These are phyloP conservation scores for Drosophila sulfurigaster DNA, from an alignment of 1,140 invertebrate genomes.

Conservation along the genomic window DNA sequence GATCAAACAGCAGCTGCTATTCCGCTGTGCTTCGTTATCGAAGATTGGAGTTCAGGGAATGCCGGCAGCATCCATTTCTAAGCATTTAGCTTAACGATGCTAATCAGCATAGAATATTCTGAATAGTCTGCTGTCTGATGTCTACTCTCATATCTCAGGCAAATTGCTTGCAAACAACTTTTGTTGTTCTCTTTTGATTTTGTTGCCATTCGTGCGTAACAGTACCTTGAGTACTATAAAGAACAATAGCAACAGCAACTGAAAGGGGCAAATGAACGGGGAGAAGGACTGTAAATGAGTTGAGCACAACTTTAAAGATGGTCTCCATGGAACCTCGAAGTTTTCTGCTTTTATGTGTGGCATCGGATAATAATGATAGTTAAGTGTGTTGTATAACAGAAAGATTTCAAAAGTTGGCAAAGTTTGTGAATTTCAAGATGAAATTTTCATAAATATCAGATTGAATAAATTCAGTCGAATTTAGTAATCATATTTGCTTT, in stretches of 20 bases:
- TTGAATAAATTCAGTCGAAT: no score
- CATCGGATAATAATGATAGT: not conserved
- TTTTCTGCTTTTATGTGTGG: not conserved
- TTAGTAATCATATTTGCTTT: no score
- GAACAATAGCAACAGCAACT: conserved; percentile 23
- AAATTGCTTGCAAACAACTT: conserved; percentile 16
- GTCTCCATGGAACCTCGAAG: not conserved
- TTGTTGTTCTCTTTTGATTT: conserved; percentile 15
- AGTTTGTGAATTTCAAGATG: no score
- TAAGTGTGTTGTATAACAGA: not conserved
- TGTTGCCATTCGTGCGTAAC: conserved; percentile 30
- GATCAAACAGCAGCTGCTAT: not conserved
- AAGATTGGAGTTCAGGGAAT: not conserved
- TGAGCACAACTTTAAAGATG: not conserved
- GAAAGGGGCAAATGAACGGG: not conserved
- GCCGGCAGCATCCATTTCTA: not conserved
- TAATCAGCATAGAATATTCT: conserved; percentile 28
- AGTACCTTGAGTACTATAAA: conserved; percentile 35
- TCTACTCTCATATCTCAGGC: not conserved
- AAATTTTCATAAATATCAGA: no score
- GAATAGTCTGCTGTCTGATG: not conserved
- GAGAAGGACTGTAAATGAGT: conserved; percentile 11
- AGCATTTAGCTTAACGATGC: conserved; percentile 23
- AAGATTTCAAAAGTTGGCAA: not conserved
- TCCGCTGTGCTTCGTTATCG: not conserved